phyloP scores from a whole-genome alignment of 2,888 invertebrate species.

The Dryocosmus kuriphilus region DNA sequence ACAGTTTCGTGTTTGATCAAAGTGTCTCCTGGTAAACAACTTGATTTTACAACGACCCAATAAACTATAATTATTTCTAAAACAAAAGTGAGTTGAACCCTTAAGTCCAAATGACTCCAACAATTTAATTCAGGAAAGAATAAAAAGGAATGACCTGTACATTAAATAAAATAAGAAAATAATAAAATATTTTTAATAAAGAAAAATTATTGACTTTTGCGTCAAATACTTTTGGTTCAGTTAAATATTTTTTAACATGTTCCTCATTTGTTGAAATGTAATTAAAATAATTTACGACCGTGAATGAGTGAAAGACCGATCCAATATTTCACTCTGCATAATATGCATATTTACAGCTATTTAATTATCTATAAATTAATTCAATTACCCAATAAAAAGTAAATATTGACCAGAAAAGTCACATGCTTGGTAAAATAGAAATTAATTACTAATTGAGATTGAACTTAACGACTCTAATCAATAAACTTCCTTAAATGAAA shows the following conservation, averaged over 20 bases:
- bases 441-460: slow-evolving; percentile 20
- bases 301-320: slow-evolving; percentile 13
- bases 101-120: too few relatives aligned
- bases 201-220: too few relatives aligned
- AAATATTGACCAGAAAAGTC: slow-evolving; percentile 7
- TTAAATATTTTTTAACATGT: too few relatives aligned
- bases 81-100: background rate
- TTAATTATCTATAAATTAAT: background rate
- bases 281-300: slow-evolving; percentile 12
- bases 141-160: background rate
- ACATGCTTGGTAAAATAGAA: slow-evolving; percentile 6
- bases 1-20: slow-evolving; percentile 6
- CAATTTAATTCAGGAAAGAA: background rate
- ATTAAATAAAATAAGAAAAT: too few relatives aligned
- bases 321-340: slow-evolving; percentile 9
- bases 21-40: background rate
- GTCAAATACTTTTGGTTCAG: too few relatives aligned
- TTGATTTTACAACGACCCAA: background rate
- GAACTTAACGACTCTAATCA: background rate
- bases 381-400: background rate
- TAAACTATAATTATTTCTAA: background rate
- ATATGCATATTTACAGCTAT: background rate
- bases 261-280: background rate
- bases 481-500: background rate
- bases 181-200: too few relatives aligned